Evolutionary conservation across 2,888 invertebrate species (phyloP).

Genomic region (Drosophila demipolita): DNA sequence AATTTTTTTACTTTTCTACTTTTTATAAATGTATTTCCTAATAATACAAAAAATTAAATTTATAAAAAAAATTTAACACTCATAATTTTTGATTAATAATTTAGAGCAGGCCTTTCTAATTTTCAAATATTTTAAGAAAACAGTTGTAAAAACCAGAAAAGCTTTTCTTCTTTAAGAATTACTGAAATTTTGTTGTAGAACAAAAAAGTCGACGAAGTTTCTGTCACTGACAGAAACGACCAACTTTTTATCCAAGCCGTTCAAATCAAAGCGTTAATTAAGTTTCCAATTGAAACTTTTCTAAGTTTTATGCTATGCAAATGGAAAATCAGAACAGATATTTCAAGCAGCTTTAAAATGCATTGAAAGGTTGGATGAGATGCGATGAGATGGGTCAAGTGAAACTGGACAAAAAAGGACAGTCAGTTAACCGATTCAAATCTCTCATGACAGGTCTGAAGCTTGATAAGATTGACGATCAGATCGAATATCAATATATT

Average conservation of each 20-base stretch:
- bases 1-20: no score
- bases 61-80: no score
- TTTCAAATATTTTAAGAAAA: no score
- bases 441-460: background rate
- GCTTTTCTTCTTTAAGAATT: background rate
- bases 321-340: background rate
- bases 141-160: background rate
- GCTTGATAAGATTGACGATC: background rate
- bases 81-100: no score
- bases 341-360: background rate
- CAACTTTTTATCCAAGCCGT: background rate
- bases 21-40: no score
- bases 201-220: background rate
- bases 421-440: background rate
- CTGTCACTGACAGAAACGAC: background rate
- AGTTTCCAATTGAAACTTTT: background rate
- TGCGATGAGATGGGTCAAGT: background rate
- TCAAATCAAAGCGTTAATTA: slow-evolving; percentile 1
- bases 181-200: background rate
- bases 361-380: background rate
- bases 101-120: no score
- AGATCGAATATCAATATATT: background rate
- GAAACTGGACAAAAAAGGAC: background rate
- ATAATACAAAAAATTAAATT: no score
- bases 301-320: background rate